Conservation (phyloP, 2,888 invertebrate species). For the Caenorhabditis sp. region DNA sequence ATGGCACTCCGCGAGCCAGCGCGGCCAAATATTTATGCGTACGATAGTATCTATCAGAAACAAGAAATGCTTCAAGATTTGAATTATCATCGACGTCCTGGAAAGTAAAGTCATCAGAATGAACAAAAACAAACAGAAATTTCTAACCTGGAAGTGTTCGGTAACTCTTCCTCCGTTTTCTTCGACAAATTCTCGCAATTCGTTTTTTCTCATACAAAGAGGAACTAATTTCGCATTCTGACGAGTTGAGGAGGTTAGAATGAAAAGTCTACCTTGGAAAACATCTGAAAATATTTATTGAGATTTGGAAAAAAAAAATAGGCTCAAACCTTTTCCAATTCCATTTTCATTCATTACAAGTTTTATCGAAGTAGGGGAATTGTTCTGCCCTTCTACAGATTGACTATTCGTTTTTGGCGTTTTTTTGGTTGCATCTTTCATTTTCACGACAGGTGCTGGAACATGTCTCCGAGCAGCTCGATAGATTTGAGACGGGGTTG, state of each 20-base stretch:
- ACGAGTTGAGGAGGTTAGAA: conserved; percentile 68
- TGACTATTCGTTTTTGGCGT: background rate
- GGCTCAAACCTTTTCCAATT: conserved; percentile 13
- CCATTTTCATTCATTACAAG: conserved; percentile 20
- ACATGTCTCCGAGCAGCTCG: conserved; percentile 12
- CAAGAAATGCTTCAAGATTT: conserved; percentile 45
- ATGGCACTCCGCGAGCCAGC: conserved; percentile 78
- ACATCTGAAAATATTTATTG: too few species aligned
- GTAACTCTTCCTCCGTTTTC: conserved; percentile 60
- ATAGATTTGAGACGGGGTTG: conserved; percentile 11
- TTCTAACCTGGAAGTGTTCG: conserved; percentile 47
- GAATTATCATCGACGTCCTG: conserved; percentile 23
- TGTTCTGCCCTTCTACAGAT: background rate
- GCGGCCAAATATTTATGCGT: conserved; percentile 82
- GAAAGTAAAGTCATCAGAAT: conserved; percentile 5
- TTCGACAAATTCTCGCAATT: conserved; percentile 55
- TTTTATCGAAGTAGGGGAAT: background rate
- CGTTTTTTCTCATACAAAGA: conserved; percentile 61
- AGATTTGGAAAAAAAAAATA: too few species aligned
- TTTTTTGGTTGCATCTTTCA: conserved; percentile 4
- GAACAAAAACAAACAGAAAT: too few species aligned
- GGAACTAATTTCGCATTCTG: background rate
- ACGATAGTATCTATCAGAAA: conserved; percentile 80
- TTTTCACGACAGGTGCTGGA: background rate
- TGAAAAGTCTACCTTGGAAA: conserved; percentile 59